These are phyloP conservation scores for Muntiacus muntjak DNA, from an alignment of 2,113 vertebrate species.

Conservation along the genomic window DNA sequence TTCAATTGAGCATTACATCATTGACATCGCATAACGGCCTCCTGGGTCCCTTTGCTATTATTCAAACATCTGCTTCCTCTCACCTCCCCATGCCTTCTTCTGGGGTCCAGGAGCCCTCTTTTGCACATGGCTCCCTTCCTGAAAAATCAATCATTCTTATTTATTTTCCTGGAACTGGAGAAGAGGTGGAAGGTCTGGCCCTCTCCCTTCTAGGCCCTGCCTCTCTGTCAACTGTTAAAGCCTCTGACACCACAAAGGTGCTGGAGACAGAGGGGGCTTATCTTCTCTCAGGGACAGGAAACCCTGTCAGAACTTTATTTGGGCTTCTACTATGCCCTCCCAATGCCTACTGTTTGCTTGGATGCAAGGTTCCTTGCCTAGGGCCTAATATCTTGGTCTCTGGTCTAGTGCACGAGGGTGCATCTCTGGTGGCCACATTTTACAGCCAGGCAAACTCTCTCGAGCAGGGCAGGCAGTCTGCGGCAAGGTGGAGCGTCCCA, in stretches of 20 bases:
- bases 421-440: neutral
- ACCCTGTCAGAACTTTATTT: neutral
- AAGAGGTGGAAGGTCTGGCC: slow-evolving; percentile 18
- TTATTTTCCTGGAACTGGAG: slow-evolving; percentile 29
- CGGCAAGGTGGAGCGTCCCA: neutral
- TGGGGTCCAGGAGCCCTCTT: slow-evolving; percentile 35
- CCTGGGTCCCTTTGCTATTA: slow-evolving; percentile 35
- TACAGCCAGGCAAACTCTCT: neutral
- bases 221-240: neutral
- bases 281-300: neutral
- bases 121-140: slow-evolving; percentile 24
- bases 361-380: neutral
- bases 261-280: neutral
- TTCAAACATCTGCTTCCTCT: slow-evolving; percentile 62
- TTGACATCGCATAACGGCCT: slow-evolving; percentile 12
- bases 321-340: neutral
- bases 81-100: neutral
- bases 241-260: neutral
- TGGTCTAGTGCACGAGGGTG: neutral
- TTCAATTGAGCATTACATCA: slow-evolving; percentile 57
- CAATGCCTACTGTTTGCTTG: neutral
- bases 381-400: neutral
- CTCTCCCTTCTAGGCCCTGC: neutral
- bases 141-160: slow-evolving; percentile 50
- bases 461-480: neutral